Conservation (phyloP, 2,113 vertebrate species). For the Strix aluco region DNA sequence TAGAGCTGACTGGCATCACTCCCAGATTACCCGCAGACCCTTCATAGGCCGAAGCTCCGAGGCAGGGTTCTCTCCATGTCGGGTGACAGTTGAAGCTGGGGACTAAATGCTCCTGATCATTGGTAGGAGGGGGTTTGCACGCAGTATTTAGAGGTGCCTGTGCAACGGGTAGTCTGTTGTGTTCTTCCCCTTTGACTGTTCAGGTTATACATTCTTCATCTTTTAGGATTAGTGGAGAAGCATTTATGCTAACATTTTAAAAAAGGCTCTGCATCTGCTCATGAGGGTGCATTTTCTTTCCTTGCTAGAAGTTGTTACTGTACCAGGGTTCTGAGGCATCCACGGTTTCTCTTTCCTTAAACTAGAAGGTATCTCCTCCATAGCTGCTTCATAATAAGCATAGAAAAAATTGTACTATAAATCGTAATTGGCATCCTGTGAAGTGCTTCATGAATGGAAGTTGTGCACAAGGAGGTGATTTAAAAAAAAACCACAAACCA, state of each 20-base stretch:
- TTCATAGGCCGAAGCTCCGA: background rate
- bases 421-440: background rate
- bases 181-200: rapidly evolving
- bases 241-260: background rate
- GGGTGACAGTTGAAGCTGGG: rapidly evolving
- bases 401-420: rapidly evolving
- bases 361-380: background rate
- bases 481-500: background rate
- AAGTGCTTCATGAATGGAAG: background rate
- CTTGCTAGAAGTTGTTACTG: background rate
- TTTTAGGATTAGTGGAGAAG: background rate
- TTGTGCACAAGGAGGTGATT: background rate
- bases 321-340: background rate
- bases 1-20: background rate
- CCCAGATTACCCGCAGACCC: rapidly evolving
- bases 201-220: background rate
- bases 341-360: background rate
- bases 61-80: background rate
- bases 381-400: background rate
- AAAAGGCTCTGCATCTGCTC: background rate
- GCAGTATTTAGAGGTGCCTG: rapidly evolving
- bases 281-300: background rate
- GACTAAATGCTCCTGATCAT: background rate
- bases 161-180: rapidly evolving
- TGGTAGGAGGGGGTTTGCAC: background rate